Evolutionary conservation across 64 coral and sea anemone genomes (phyloP).

Genomic region (Porites lutea): DNA sequence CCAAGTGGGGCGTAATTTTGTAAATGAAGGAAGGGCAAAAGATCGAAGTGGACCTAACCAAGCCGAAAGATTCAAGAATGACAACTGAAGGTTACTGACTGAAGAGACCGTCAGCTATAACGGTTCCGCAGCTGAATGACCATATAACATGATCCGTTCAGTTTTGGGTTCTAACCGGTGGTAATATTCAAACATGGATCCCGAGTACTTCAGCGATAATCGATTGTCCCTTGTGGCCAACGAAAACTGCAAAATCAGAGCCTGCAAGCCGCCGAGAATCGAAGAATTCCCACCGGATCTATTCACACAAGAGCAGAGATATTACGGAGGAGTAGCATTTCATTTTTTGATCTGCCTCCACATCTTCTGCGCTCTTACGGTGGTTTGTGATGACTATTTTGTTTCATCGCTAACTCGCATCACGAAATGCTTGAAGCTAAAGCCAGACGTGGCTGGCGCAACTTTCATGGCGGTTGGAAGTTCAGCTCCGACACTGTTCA

Average conservation of each 20-base stretch:
- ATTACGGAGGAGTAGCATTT: slow-evolving; percentile 77
- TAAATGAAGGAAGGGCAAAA: neutral
- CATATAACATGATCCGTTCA: too few relatives aligned
- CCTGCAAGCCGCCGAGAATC: slow-evolving; percentile 81
- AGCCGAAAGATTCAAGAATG: neutral
- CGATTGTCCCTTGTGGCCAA: slow-evolving; percentile 4
- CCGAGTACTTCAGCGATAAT: neutral
- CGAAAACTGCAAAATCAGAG: slow-evolving; percentile 51
- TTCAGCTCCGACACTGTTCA: slow-evolving; percentile 90
- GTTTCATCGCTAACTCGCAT: slow-evolving; percentile 89
- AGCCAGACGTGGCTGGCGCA: slow-evolving; percentile 90
- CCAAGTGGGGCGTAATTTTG: neutral
- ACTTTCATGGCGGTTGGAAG: slow-evolving; percentile 96
- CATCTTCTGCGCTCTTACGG: slow-evolving; percentile 91
- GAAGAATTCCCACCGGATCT: slow-evolving; percentile 93
- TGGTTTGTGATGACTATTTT: slow-evolving; percentile 92
- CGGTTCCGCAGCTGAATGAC: too few relatives aligned
- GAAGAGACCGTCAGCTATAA: neutral
- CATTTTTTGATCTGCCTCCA: slow-evolving; percentile 83
- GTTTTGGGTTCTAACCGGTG: neutral
- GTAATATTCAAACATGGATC: slow-evolving; percentile 31
- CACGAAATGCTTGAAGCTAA: slow-evolving; percentile 78
- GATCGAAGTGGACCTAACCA: neutral
- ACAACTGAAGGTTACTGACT: neutral
- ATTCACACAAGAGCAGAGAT: slow-evolving; percentile 86